A percentile compares a stretch with the other conserved stretches of the same genome.
Evolutionary conservation across 1,140 invertebrate species (phyloP).

Genomic region (Homarus americanus): DNA sequence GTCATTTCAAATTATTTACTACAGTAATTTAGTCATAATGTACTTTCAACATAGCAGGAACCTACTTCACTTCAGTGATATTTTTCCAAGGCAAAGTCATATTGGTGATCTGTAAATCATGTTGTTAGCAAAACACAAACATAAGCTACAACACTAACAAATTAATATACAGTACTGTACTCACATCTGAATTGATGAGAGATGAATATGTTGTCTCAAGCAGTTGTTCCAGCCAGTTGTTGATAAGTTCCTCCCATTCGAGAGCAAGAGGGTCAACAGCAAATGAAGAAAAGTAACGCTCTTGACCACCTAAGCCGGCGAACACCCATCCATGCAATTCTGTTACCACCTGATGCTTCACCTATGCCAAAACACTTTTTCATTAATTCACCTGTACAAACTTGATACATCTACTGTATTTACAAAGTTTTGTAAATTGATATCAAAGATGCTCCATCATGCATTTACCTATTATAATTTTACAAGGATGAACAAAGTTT

Average conservation of each 20-base stretch:
- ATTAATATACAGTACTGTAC: background rate
- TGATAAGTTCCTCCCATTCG: slow-evolving; percentile 26
- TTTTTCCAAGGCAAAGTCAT: no score
- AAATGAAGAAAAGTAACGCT: background rate
- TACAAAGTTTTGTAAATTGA: no score
- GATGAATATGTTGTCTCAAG: slow-evolving; percentile 36
- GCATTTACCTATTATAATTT: no score
- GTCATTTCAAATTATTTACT: no score
- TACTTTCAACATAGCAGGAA: no score
- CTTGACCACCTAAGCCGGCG: slow-evolving; percentile 4
- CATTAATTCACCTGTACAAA: no score
- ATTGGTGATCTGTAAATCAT: no score
- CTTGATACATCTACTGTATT: no score
- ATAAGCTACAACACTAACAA: background rate
- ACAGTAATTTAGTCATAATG: no score
- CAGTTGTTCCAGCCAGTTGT: slow-evolving; percentile 32
- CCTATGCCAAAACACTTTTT: background rate
- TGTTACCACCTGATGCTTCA: slow-evolving; percentile 37
- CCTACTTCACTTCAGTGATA: no score
- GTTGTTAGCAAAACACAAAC: background rate
- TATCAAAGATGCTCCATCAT: no score
- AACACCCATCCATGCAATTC: slow-evolving; percentile 26
- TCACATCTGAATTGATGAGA: slow-evolving; percentile 45
- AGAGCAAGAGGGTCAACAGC: slow-evolving; percentile 17
- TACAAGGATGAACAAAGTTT: no score